Percentiles rank a stretch among this genome's conserved stretches.
phyloP scores from a whole-genome alignment of 2,888 invertebrate species.

The Smittia sp. region DNA sequence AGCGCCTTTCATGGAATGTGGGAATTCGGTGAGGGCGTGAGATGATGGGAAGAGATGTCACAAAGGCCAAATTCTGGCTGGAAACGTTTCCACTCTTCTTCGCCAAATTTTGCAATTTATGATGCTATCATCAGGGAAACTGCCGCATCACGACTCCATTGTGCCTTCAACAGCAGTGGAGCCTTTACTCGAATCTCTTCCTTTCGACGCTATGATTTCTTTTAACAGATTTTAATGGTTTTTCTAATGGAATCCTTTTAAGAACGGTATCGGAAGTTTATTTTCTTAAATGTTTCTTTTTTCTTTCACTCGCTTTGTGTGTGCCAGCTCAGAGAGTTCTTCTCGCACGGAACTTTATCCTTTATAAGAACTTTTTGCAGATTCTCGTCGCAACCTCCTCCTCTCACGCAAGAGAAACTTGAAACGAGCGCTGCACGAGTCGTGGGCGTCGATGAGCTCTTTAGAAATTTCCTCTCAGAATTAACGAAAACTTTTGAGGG shows the following conservation, averaged over 20 bases:
- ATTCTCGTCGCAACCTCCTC: too few species aligned
- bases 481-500: too few species aligned
- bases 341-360: too few species aligned
- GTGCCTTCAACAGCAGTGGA: too few species aligned
- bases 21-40: conserved; percentile 4
- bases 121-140: not conserved
- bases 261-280: conserved; percentile 31
- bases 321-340: not conserved
- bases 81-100: not conserved
- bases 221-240: conserved; percentile 30
- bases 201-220: not conserved
- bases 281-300: conserved; percentile 32
- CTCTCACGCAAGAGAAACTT: too few species aligned
- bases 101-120: not conserved
- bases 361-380: too few species aligned
- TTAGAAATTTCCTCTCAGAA: too few species aligned
- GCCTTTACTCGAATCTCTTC: not conserved
- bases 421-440: too few species aligned
- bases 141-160: not conserved
- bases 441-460: too few species aligned
- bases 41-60: not conserved
- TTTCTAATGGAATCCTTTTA: conserved; percentile 27
- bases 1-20: not conserved
- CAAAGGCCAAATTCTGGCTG: conserved; percentile 7
- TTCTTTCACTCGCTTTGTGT: not conserved